Evolutionary conservation across 2,888 invertebrate species (phyloP), one percentile per base, ranked within the genome.

Genomic region (Monoplex corrugatus): DNA sequence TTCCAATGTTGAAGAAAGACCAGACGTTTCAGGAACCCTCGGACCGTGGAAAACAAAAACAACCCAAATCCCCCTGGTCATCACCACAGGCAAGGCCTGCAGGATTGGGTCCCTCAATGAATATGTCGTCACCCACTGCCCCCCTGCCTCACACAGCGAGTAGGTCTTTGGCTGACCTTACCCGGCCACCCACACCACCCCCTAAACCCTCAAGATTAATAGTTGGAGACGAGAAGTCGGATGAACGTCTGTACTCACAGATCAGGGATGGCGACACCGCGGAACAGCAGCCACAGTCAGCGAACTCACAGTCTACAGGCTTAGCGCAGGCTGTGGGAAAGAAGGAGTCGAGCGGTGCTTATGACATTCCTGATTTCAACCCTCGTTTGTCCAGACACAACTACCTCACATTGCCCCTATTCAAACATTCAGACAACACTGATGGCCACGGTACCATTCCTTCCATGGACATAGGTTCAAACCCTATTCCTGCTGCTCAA

Each of bases 1-100:
- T 82, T 0, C 57, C 82, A n/a, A 82, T 87, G 2, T 23, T 88
- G 63, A 50, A 72, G 2, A 88, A 68, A 83, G 88, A 88, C 88
- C 23, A 8, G 40, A 83, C 88, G 19, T 88, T 57, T 43, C n/a
- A n/a, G n/a, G n/a, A n/a, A n/a, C n/a, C n/a, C n/a, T n/a, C n/a
- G n/a, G n/a, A n/a, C n/a, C n/a, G n/a, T n/a, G n/a, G n/a, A n/a
- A n/a, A n/a, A n/a, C n/a, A n/a, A n/a, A n/a, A n/a, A n/a, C n/a
- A n/a, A n/a, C n/a, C n/a, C n/a, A n/a, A n/a, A n/a, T n/a, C n/a
- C n/a, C n/a, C n/a, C n/a, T n/a, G n/a, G n/a, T n/a, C n/a, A n/a
- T n/a, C n/a, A n/a, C n/a, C n/a, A n/a, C n/a, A n/a, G n/a, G n/a
- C n/a, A n/a, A n/a, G n/a, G n/a, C n/a, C n/a, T n/a, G n/a, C n/a